Evolutionary conservation across 2,888 invertebrate genomes (phyloP).

Genomic region (Drosophila atroscutellata): DNA sequence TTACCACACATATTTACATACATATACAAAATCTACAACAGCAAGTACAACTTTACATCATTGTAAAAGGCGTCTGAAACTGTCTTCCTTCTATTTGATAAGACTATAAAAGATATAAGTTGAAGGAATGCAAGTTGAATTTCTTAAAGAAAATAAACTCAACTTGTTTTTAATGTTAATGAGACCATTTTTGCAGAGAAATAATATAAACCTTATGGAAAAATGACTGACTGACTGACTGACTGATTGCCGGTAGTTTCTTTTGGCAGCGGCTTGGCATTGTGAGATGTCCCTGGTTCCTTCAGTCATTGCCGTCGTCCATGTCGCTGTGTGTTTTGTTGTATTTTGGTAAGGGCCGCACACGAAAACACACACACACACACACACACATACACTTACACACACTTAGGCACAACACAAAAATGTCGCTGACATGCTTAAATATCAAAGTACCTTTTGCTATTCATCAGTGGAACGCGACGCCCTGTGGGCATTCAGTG

Average conservation of each 20-base stretch:
- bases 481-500: conserved; percentile 20
- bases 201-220: conserved; percentile 19
- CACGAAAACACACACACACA: conserved; percentile 8
- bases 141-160: neutral
- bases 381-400: conserved; percentile 2
- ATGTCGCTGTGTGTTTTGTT: conserved; percentile 11
- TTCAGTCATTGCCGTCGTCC: conserved; percentile 22
- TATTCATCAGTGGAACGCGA: conserved; percentile 57
- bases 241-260: conserved; percentile 40
- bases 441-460: conserved; percentile 75
- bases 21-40: neutral
- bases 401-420: neutral
- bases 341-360: conserved; percentile 17
- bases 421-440: conserved; percentile 70
- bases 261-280: conserved; percentile 43
- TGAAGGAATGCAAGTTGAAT: neutral
- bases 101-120: neutral
- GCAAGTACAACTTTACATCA: neutral
- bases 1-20: neutral
- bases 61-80: neutral
- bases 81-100: neutral
- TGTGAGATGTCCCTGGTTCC: conserved; percentile 57
- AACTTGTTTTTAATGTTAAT: conserved; percentile 1
- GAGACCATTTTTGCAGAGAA: neutral
- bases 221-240: conserved; percentile 12